Evolutionary conservation across 1,140 invertebrate genomes (phyloP).

Genomic region (Leptinotarsa defecta): DNA sequence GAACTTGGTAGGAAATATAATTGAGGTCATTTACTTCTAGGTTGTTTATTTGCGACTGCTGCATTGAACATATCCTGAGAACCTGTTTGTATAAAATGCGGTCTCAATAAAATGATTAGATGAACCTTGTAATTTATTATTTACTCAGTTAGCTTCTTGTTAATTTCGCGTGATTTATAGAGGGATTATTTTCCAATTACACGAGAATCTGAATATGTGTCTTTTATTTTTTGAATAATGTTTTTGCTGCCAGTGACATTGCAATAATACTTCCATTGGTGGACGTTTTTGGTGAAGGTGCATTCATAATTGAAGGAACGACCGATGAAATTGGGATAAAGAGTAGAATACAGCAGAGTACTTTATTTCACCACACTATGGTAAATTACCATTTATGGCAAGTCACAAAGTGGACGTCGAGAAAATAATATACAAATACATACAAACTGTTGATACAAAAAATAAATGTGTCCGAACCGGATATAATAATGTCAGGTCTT

Average conservation of each 20-base stretch:
- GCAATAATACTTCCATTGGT: too few species aligned
- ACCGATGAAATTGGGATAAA: too few species aligned
- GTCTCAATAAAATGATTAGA: slow-evolving; percentile 17
- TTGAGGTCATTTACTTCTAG: slow-evolving; percentile 4
- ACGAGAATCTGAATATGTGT: slow-evolving; percentile 6
- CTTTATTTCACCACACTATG: too few species aligned
- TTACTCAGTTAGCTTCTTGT: neutral
- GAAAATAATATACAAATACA: too few species aligned
- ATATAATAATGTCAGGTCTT: too few species aligned
- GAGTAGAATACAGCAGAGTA: too few species aligned
- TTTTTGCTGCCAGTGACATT: neutral
- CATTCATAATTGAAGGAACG: too few species aligned
- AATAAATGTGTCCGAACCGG: too few species aligned
- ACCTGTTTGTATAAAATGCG: slow-evolving; percentile 3
- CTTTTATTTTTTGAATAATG: neutral
- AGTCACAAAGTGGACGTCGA: too few species aligned
- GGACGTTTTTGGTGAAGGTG: too few species aligned
- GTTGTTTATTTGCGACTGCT: slow-evolving; percentile 15
- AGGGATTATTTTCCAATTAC: slow-evolving; percentile 12
- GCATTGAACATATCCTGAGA: neutral
- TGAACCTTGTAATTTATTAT: slow-evolving; percentile 15
- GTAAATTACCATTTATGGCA: too few species aligned
- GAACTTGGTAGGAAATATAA: neutral
- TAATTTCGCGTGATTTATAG: slow-evolving; percentile 13
- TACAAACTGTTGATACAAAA: too few species aligned